Evolutionary conservation across 2,888 invertebrate genomes (phyloP), one percentile per base, ranked within the genome.

Genomic region (Pocota personata): DNA sequence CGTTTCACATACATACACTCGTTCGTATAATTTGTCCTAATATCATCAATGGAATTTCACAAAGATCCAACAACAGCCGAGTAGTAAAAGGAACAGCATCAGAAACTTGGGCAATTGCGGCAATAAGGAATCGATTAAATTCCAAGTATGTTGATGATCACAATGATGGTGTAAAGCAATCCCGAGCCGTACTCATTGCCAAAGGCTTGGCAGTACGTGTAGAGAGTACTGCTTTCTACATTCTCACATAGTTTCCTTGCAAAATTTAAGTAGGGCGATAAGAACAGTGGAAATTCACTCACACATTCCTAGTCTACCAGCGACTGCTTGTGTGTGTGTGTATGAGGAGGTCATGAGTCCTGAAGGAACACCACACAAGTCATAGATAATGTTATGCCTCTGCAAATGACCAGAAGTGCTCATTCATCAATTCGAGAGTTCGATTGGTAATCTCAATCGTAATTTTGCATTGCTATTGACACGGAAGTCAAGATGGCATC

Each of bases 401-500:
- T 86, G 86, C 86, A 82, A 82, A 86, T 86, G 86, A 86, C 86
- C 82, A 86, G 66, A 55, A 86, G 86, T 82, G 72, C 62, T 80
- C 86, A 82, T 86, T 77, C 86, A 77, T 86, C 86, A 86, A 82
- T 72, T 86, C 55, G 37, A 86, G 82, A 86, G 80, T 78, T 87
- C 87, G 82, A 87, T 82, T 82, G 82, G 60, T 77, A 78, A 87
- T 82, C 82, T 82, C 82, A 87, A 82, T 78, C 69, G 82, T 82
- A 82, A 82, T 87, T 87, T 75, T 87, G 82, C 82, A 82, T 87
- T 82, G 87, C 71, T 69, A 82, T 87, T 82, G 87, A 87, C 80
- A 86, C 87, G 82, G 78, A 82, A 87, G 77, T 87, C 77, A 87
- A 87, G 87, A 87, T 87, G 87, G 82, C 82, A 82, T 77, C 77